Conservation (phyloP, 2,888 invertebrate genomes). For the Tetragonisca angustula region DNA sequence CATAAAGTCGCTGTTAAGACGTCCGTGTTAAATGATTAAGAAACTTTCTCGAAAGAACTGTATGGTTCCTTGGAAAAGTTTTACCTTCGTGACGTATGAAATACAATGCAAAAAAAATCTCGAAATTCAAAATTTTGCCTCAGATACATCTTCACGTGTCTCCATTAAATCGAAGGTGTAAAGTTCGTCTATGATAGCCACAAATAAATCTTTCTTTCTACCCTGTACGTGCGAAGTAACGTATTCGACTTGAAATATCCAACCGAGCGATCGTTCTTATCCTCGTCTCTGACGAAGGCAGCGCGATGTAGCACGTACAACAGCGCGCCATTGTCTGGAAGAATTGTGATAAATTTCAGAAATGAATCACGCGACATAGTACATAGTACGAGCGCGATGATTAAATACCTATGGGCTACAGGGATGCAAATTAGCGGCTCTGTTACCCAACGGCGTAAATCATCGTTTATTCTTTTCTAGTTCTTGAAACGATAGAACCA, state of each 20-base stretch:
- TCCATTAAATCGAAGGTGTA: too few species aligned
- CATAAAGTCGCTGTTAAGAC: too few species aligned
- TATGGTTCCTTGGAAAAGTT: too few species aligned
- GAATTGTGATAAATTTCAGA: background rate
- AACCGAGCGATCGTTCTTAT: background rate
- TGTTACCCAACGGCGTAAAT: background rate
- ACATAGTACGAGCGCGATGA: background rate
- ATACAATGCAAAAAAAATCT: too few species aligned
- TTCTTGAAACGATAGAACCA: too few species aligned
- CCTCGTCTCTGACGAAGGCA: background rate
- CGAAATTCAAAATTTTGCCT: too few species aligned
- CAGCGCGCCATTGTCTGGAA: background rate
- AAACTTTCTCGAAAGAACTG: too few species aligned
- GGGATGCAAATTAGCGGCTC: conserved; percentile 27
- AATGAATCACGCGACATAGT: background rate
- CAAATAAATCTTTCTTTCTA: too few species aligned
- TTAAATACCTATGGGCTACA: background rate
- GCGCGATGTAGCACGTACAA: background rate
- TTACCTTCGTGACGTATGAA: too few species aligned
- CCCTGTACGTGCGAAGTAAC: background rate
- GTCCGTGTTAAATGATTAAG: too few species aligned
- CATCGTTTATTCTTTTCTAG: background rate
- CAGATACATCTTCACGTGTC: too few species aligned
- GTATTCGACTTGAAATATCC: background rate
- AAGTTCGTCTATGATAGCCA: too few species aligned